Base-by-base conservation (phyloP, 2,113 vertebrate genomes). In the Mystacornis crossleyi region DNA sequence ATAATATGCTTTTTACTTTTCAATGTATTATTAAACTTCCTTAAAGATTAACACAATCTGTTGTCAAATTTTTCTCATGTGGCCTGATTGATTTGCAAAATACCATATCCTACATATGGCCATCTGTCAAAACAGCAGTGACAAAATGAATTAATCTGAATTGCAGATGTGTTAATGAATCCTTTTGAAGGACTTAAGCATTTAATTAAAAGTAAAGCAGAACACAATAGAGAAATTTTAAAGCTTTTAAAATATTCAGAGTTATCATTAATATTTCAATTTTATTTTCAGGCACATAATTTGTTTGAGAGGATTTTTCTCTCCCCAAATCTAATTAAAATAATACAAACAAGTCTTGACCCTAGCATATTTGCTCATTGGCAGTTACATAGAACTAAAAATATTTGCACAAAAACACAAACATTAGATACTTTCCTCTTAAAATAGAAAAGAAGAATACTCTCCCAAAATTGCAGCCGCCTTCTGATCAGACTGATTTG, bases 161-260 rank as follows among this genome's bases (percentile, higher is more conserved):
- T 96, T 97, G 90, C 89, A 98, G 95, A 96, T 97, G 94, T 97
- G 96, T 97, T 97, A 90, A 97, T 97, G 95, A 98, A 94, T 96
- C 93, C 95, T 91, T 97, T 93, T 97, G 97, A 97, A 97, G 91
- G 90, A 86, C 90, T 97, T 98, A 95, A 89, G 84, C 90, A 77
- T 98, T 97, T 98, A 97, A 97, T 98, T 97, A 97, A 97, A 98
- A 98, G 93, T 95, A 96, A 97, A 97, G 94, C 90, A 91, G 83
- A 91, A 80, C 48, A 81, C 1, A 92, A 84, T 94, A 88, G 95
- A 96, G 84, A 91, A 93, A 83, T 96, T 95, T 89, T 90, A 89
- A 95, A 94, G 85, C 82, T 95, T 97, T 94, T 94, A 93, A 96
- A 97, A 95, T 97, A 95, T 90, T 94, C 48, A 19, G 72, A 92